These are phyloP conservation scores for Paradoxurus hermaphroditus DNA, from an alignment of 2,113 vertebrate species.

Conservation along the genomic window DNA sequence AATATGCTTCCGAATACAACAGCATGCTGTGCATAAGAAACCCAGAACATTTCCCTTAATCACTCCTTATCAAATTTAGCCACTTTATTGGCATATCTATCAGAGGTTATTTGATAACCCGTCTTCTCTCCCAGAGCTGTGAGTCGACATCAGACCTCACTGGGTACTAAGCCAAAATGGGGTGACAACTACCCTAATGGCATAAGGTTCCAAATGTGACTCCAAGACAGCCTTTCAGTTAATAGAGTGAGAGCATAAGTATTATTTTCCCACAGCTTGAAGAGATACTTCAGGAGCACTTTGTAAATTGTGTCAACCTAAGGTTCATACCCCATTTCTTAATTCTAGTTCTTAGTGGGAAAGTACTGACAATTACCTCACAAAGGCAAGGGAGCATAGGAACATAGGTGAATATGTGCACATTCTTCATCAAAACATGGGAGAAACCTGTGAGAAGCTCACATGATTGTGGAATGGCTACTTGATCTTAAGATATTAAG, in stretches of 20 bases:
- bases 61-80: not conserved
- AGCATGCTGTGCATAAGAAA: not conserved
- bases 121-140: not conserved
- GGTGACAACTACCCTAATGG: not conserved
- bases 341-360: not conserved
- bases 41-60: not conserved
- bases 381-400: not conserved
- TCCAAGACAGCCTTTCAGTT: not conserved
- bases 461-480: not conserved
- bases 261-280: not conserved
- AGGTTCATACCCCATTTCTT: not conserved
- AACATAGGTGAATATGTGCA: not conserved
- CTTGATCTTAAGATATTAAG: not conserved
- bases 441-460: not conserved
- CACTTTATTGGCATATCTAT: slow-evolving; percentile 41
- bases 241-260: not conserved
- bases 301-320: not conserved
- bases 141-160: not conserved
- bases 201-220: not conserved
- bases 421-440: not conserved
- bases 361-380: not conserved
- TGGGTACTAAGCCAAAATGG: not conserved
- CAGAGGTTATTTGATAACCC: slow-evolving; percentile 25
- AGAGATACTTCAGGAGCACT: not conserved
- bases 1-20: not conserved